A percentile compares a stretch with the other conserved stretches of the same genome.
Evolutionary conservation across 2,797 vertebrate species (phyloP).

Genomic region (Pseudopleuronectes americanus): DNA sequence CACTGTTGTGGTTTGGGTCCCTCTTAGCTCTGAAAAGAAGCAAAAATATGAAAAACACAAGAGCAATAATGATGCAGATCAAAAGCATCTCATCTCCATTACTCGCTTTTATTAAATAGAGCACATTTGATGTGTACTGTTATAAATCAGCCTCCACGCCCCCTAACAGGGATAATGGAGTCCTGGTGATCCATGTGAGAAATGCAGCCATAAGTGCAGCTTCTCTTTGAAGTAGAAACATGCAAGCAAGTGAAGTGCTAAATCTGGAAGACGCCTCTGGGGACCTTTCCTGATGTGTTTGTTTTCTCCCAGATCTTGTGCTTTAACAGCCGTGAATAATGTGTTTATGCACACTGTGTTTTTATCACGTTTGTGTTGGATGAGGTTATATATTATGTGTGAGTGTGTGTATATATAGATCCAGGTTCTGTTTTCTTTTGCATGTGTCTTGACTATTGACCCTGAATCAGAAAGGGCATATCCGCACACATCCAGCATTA

Average conservation of each 20-base stretch:
- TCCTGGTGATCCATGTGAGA: conserved; percentile 66
- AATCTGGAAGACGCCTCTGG: conserved; percentile 75
- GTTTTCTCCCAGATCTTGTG: conserved; percentile 58
- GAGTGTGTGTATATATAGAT: background rate
- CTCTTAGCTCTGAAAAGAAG: conserved; percentile 26
- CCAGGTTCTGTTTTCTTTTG: conserved; percentile 21
- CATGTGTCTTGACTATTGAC: conserved; percentile 7
- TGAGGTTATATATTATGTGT: conserved; percentile 14
- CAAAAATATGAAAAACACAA: conserved; percentile 38
- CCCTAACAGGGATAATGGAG: conserved; percentile 47
- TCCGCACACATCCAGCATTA: background rate
- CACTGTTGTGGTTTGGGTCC: conserved; percentile 45
- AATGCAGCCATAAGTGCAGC: conserved; percentile 63
- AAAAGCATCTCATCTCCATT: conserved; percentile 63
- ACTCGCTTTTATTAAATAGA: conserved; percentile 62
- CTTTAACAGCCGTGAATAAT: conserved; percentile 51
- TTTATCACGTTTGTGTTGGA: conserved; percentile 23
- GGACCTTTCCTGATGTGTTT: conserved; percentile 71
- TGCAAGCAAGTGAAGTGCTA: conserved; percentile 69
- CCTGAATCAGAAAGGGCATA: no score
- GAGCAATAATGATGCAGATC: conserved; percentile 59
- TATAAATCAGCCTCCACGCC: conserved; percentile 47
- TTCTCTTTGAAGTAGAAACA: conserved; percentile 78
- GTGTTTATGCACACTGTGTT: conserved; percentile 23
- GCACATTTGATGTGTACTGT: conserved; percentile 48